Evolutionary conservation across 2,113 vertebrate species (phyloP).

Genomic region (Glaucomys volans): DNA sequence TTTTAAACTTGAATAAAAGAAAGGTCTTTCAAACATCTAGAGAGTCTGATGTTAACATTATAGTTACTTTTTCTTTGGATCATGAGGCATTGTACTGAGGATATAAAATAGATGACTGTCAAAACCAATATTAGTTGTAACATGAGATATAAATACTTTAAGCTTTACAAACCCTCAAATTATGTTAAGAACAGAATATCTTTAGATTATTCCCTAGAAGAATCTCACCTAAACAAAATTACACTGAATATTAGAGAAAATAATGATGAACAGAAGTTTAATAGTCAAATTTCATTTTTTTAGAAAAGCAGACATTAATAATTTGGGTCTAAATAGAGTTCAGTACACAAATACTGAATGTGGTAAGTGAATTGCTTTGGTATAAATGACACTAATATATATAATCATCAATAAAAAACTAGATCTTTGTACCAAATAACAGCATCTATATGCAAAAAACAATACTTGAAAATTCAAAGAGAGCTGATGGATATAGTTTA

Average conservation of each 20-base stretch:
- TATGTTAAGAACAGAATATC: not conserved
- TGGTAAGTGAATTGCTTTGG: not conserved
- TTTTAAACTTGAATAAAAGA: slow-evolving; percentile 1
- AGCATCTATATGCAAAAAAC: not conserved
- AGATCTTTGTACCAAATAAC: not conserved
- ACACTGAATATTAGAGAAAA: not conserved
- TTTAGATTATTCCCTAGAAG: not conserved
- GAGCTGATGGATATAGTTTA: not conserved
- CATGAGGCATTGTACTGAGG: not conserved
- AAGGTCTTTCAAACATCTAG: not conserved
- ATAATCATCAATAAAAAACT: not conserved
- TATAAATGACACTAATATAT: not conserved
- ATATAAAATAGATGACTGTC: slow-evolving; percentile 33
- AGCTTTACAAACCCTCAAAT: not conserved
- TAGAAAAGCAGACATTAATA: not conserved
- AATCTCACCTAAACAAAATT: not conserved
- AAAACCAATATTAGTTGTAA: not conserved
- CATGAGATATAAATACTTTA: not conserved
- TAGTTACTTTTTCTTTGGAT: not conserved
- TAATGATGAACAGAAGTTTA: not conserved
- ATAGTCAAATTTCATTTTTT: not conserved
- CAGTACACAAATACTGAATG: not conserved
- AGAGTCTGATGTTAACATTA: not conserved
- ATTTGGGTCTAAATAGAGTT: not conserved
- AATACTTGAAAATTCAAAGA: not conserved